phyloP scores from a whole-genome alignment of 2,113 vertebrate genomes.

The Aphyosemion australe region DNA sequence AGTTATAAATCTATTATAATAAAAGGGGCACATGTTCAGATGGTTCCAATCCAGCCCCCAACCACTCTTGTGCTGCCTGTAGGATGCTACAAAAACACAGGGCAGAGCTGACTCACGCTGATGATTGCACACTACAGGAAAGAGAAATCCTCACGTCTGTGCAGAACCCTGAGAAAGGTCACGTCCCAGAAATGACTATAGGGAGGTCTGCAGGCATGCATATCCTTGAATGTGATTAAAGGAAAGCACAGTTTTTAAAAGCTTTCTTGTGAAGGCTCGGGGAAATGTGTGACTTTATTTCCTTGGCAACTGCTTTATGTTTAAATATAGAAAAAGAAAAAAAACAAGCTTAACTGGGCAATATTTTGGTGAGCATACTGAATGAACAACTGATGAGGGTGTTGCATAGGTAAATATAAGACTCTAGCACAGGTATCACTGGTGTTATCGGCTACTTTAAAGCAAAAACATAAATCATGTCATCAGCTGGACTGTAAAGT shows the following conservation, averaged over 20 bases:
- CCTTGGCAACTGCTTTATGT: slow-evolving; percentile 42
- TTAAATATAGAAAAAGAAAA: slow-evolving; percentile 46
- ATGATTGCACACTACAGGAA: slow-evolving; percentile 26
- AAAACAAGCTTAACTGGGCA: background rate
- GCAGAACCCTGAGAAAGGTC: slow-evolving; percentile 41
- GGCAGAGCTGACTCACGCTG: slow-evolving; percentile 35
- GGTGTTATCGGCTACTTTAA: no score
- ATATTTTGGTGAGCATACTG: slow-evolving; percentile 8
- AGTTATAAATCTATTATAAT: slow-evolving; percentile 50
- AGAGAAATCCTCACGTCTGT: slow-evolving; percentile 15
- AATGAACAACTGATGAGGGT: no score
- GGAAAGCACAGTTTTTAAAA: slow-evolving; percentile 32
- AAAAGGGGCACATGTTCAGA: slow-evolving; percentile 30
- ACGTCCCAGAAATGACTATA: slow-evolving; percentile 35
- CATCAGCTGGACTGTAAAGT: no score
- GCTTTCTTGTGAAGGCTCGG: slow-evolving; percentile 16
- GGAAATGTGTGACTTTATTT: slow-evolving; percentile 35
- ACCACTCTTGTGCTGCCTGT: background rate
- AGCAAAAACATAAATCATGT: no score
- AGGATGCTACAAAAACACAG: slow-evolving; percentile 21
- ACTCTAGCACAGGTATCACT: no score
- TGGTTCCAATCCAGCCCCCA: background rate
- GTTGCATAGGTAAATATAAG: no score
- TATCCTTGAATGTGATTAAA: slow-evolving; percentile 34
- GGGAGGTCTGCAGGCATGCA: slow-evolving; percentile 26